Conservation (phyloP, 2,888 invertebrate species). For the Agrochola macilenta region DNA sequence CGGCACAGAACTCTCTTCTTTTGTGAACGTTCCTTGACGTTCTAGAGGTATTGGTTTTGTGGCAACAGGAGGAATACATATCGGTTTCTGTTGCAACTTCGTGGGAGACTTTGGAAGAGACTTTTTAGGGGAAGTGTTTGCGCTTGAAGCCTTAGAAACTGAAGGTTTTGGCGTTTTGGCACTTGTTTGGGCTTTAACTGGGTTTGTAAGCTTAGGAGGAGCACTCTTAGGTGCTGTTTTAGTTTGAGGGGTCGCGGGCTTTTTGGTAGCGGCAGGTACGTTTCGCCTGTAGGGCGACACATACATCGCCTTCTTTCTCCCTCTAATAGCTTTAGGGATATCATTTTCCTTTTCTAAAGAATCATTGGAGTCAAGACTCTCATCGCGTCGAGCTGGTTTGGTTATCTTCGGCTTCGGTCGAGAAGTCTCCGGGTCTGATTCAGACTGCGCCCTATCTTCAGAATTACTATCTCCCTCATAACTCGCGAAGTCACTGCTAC, state of each 20-base stretch:
- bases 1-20: slow-evolving; percentile 92
- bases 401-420: slow-evolving; percentile 91
- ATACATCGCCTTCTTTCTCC: slow-evolving; percentile 93
- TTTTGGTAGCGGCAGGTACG: slow-evolving; percentile 77
- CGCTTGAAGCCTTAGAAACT: slow-evolving; percentile 74
- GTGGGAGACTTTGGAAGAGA: slow-evolving; percentile 78
- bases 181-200: slow-evolving; percentile 77
- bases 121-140: slow-evolving; percentile 84
- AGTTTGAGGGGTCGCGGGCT: slow-evolving; percentile 70
- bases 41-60: slow-evolving; percentile 91
- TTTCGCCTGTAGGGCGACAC: slow-evolving; percentile 90
- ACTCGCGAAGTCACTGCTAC: slow-evolving; percentile 86
- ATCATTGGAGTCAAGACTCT: slow-evolving; percentile 86
- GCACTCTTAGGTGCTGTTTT: slow-evolving; percentile 73
- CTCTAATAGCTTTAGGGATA: slow-evolving; percentile 91
- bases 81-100: slow-evolving; percentile 76
- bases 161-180: slow-evolving; percentile 78
- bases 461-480: slow-evolving; percentile 91
- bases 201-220: slow-evolving; percentile 67
- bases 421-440: slow-evolving; percentile 84
- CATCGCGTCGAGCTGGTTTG: slow-evolving; percentile 88
- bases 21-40: slow-evolving; percentile 97
- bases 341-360: slow-evolving; percentile 84
- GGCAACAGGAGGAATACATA: slow-evolving; percentile 74
- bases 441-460: slow-evolving; percentile 89